Evolutionary conservation across 2,888 invertebrate species (phyloP), one percentile per base, ranked within the genome.

Genomic region (Copidosoma aretas): DNA sequence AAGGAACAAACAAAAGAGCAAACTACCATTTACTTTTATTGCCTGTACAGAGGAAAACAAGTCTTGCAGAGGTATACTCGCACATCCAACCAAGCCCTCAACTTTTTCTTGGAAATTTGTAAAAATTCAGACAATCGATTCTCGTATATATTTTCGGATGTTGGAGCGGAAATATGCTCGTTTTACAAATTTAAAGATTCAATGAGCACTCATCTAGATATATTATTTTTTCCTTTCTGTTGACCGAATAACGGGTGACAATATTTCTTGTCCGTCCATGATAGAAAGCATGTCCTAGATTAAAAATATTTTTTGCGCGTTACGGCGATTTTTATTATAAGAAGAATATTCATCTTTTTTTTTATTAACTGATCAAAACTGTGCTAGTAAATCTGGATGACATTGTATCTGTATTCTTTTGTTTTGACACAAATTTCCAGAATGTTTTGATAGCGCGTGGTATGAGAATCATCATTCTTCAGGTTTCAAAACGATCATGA

Each of bases 1-100:
- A 14, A 75, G 71, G 74, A 82, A 83, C 4, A 84, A 68, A 1
- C 76, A 70, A 73, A 83, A 84, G 70, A 80, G 75, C n/a, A 83
- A 66, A 67, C 78, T 77, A 0, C 73, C 72, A 60, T 77, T 74
- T 52, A 77, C 74, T 65, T 73, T 73, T 1, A 71, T 66, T 0
- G 81, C 80, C 10, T 80, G 68, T 0, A 81, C 77, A 5, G 80
- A 80, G 39, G 77, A 76, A 63, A 75, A 81, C 25, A 72, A 73
- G 63, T 75, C 62, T 60, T 60, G 59, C 0, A 77, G 77, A 10
- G 76, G 75, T 32, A 79, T 56, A 24, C 79, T 70, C 10, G 64
- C 66, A 51, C 75, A 77, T 64, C 72, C 74, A 1, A 79, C 63
- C 1, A 79, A 21, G 1, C 76, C 78, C 10, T 78, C 71, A 10